Base-by-base conservation (phyloP, 2,888 invertebrate genomes). In the Heliconius sara region DNA sequence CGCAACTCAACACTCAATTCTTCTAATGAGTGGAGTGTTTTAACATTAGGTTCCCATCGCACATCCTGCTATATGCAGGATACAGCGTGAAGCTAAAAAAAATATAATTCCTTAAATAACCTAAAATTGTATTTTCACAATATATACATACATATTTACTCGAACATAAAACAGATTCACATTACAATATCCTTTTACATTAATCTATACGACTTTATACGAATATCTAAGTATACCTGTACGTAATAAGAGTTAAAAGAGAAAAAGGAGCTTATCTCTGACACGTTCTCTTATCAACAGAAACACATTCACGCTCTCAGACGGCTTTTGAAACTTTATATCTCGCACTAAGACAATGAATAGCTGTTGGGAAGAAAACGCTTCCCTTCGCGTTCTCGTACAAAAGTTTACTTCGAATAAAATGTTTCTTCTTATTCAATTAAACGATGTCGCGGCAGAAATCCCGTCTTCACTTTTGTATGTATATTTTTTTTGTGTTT, bases 331-430 rank as follows among this genome's bases (percentile, higher is more conserved):
- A 60, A 66, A 77, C 81, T 77, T 75, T 77, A 77, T 75, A 78
- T 80, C 78, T 80, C 79, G 47, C 85, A 85, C 84, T 88, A 86
- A 68, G 47, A 81, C 81, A 81, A 79, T 72, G 76, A 76, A 79
- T 79, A 63, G 76, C 73, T 79, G 81, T 81, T 80, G 76, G 25
- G 39, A 70, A 68, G 74, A 81, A 79, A 78, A 78, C 78, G 76
- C 39, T 67, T 52, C 52, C 19, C 76, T 68, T 78, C 60, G 43
- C 57, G 60, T 60, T 57, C 47, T 66, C 74, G 13, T 52, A 67
- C 66, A 76, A 71, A 78, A 75, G 66, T 68, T 72, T 67, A 30
- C 65, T 72, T 47, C 4, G 77, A 77, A 73, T 39, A 67, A 72
- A 79, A 79, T 74, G 74, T 68, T 68, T 47, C 75, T 79, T 75